Percentiles rank a stretch among this genome's conserved stretches.
Conservation (phyloP, 2,888 invertebrate species). For the Volucella bombylans region DNA sequence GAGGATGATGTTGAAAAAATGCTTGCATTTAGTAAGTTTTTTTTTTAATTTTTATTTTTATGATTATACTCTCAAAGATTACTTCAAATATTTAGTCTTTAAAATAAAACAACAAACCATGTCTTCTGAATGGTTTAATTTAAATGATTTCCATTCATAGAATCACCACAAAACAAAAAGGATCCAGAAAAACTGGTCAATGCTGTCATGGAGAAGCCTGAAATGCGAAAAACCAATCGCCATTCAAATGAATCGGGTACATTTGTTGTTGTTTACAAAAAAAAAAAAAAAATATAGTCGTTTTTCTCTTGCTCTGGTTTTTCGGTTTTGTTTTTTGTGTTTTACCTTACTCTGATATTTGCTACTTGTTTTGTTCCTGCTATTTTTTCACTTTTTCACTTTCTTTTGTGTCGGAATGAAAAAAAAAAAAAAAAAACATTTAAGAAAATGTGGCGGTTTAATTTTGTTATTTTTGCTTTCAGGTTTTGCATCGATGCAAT, state of each 20-base stretch:
- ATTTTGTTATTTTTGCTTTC: conserved; percentile 70
- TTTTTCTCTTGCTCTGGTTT: conserved; percentile 63
- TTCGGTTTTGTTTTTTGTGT: conserved; percentile 25
- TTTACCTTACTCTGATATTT: not conserved
- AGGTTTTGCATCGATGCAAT: conserved; percentile 86
- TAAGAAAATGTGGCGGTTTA: not conserved
- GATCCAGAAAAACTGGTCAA: conserved; percentile 68
- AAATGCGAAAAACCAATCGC: conserved; percentile 81
- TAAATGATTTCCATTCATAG: conserved; percentile 66
- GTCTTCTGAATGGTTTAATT: conserved; percentile 27
- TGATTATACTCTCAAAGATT: not conserved
- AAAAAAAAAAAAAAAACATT: no score
- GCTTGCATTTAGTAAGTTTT: conserved; percentile 79
- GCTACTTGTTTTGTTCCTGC: conserved; percentile 33
- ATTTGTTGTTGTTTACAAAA: conserved; percentile 63
- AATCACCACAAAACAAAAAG: conserved; percentile 69
- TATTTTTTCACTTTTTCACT: conserved; percentile 46
- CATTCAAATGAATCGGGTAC: conserved; percentile 83
- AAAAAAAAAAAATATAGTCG: conserved; percentile 28
- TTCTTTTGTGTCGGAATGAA: conserved; percentile 36
- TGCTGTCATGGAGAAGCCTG: conserved; percentile 77
- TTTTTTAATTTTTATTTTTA: not conserved
- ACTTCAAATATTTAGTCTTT: not conserved
- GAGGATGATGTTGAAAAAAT: conserved; percentile 80
- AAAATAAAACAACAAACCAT: conserved; percentile 2